These are phyloP conservation scores for Cottoperca gobio DNA, from an alignment of 2,797 vertebrate genomes.

Conservation along the genomic window DNA sequence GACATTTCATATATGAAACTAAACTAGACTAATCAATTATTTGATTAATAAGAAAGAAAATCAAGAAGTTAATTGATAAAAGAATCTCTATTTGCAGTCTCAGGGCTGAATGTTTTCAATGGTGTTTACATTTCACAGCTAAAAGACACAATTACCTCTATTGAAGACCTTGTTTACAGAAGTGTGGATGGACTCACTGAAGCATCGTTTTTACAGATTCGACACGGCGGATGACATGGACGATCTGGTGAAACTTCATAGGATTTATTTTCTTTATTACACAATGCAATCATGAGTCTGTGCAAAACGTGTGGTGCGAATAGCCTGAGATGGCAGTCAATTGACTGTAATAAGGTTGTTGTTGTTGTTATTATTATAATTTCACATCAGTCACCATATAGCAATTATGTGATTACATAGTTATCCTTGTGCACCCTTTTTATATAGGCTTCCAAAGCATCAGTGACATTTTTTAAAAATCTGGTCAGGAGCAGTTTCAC, in stretches of 20 bases:
- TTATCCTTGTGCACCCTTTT: not conserved
- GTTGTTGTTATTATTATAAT: not conserved
- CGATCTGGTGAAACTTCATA: not conserved
- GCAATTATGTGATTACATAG: not conserved
- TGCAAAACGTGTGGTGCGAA: not conserved
- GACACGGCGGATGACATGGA: not conserved
- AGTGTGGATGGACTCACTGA: not conserved
- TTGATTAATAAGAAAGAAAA: too few relatives aligned
- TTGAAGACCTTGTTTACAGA: not conserved
- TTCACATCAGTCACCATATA: not conserved
- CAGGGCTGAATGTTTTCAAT: not conserved
- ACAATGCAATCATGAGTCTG: not conserved
- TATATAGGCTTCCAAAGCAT: not conserved
- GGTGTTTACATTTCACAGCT: not conserved
- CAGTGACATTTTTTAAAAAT: not conserved
- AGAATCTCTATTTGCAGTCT: not conserved
- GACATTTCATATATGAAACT: not conserved
- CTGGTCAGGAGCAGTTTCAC: not conserved
- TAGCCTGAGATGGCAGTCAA: not conserved
- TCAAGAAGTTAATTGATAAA: not conserved
- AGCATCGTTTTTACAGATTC: not conserved
- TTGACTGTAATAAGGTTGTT: not conserved
- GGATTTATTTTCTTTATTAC: conserved; percentile 6
- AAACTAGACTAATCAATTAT: not conserved
- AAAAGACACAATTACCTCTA: not conserved